Conservation (phyloP, 2,113 vertebrate species). For the Chauna torquata region DNA sequence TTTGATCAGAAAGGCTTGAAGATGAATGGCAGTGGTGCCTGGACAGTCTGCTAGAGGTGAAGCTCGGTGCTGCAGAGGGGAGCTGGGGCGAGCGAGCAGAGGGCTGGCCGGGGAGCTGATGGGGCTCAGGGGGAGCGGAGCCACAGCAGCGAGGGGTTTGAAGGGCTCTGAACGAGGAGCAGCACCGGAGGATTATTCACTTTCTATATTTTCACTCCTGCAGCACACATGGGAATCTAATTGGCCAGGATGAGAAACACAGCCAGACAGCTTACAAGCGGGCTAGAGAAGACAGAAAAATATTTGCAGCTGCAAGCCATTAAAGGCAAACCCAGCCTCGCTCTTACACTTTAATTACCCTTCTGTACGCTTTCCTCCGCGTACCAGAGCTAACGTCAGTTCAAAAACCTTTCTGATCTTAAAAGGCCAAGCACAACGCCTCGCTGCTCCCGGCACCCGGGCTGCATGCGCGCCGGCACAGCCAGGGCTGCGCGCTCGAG, state of each 20-base stretch:
- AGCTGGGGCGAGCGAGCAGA: neutral
- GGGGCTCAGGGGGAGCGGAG: conserved; percentile 26
- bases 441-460: neutral
- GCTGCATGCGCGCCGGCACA: neutral
- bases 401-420: conserved; percentile 65
- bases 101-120: neutral
- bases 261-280: conserved; percentile 71
- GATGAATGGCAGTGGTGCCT: conserved; percentile 53
- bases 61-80: neutral
- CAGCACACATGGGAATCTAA: conserved; percentile 79
- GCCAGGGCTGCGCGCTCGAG: neutral
- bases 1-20: conserved; percentile 72
- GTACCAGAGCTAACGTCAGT: conserved; percentile 37
- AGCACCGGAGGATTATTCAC: conserved; percentile 75
- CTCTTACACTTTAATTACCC: conserved; percentile 69
- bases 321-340: conserved; percentile 62
- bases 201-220: conserved; percentile 77
- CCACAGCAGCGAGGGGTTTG: conserved; percentile 53
- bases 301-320: conserved; percentile 79
- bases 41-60: conserved; percentile 46
- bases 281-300: conserved; percentile 50
- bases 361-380: conserved; percentile 30
- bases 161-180: conserved; percentile 52
- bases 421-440: neutral
- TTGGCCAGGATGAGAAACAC: conserved; percentile 73